Base-by-base conservation (phyloP, 2,888 invertebrate species). In the Nebria salina region DNA sequence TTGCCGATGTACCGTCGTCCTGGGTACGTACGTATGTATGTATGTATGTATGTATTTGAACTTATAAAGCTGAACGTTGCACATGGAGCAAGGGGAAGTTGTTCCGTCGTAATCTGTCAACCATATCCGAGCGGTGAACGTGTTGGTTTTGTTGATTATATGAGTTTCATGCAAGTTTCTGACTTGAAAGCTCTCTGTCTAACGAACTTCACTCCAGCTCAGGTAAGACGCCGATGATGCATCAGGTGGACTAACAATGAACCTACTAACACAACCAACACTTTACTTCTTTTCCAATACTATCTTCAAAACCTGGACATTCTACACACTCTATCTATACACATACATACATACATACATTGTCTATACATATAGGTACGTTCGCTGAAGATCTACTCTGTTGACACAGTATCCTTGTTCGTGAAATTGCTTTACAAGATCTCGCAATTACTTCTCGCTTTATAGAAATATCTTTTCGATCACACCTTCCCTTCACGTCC, bases 111-210 rank as follows among this genome's bases (percentile, higher is more conserved):
- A 77, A 77, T 77, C 68, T 70, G 76, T 77, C 76, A 77, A 26
- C 43, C 70, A 70, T 77, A 77, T 72, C 72, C 77, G 54, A 64
- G 41, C 54, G 25, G 34, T 54, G 77, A 25, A 77, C 77, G 77
- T 77, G 77, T 77, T 72, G 77, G 77, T 77, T 77, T 77, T 77
- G 77, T 77, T 77, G 77, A 77, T 77, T 77, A 34, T 70, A 77
- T 77, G 64, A 77, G 72, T 72, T 72, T 54, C 43, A 77, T 72
- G 75, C 77, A 77, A 77, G 77, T 77, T 77, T 54, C 54, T 54
- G 75, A 34, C 34, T 34, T 2, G 5, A 34, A 34, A 34, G 34
- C 54, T 54, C 54, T 54, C 11, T 13, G 54, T 54, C 54, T 54
- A 54, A 54, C 54, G 4, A 54, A 54, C 54, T 54, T 54, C 25